phyloP scores from a whole-genome alignment of 2,113 vertebrate species.

The Pampusana beccarii region DNA sequence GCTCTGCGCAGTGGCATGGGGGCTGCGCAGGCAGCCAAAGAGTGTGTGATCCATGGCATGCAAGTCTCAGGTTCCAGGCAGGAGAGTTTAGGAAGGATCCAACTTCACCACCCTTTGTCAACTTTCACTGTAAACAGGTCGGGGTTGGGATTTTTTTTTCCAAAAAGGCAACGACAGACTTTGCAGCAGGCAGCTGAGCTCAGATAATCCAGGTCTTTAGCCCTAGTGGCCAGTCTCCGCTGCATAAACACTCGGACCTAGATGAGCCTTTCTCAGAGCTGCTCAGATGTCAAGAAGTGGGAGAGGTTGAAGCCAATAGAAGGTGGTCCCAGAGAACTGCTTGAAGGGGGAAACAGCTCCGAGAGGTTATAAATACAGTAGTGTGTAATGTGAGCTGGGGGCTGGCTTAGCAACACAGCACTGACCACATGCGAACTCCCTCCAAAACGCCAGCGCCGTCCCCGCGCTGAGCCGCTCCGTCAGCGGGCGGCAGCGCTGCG shows the following conservation, averaged over 20 bases:
- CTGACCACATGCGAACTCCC: conserved; percentile 92
- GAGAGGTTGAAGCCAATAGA: conserved; percentile 84
- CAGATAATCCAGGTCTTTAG: conserved; percentile 83
- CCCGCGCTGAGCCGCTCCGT: conserved; percentile 46
- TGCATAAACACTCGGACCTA: conserved; percentile 80
- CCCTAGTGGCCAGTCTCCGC: conserved; percentile 80
- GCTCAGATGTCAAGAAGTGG: conserved; percentile 85
- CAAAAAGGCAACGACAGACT: conserved; percentile 65
- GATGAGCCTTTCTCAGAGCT: conserved; percentile 79
- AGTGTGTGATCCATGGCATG: conserved; percentile 96
- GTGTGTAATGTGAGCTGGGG: conserved; percentile 99
- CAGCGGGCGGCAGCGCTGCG: conserved; percentile 42
- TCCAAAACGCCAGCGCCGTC: conserved; percentile 78
- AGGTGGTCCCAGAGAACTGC: conserved; percentile 90
- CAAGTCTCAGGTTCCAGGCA: conserved; percentile 76
- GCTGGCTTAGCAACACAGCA: conserved; percentile 90
- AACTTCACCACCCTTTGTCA: conserved; percentile 73
- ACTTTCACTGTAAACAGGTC: conserved; percentile 72
- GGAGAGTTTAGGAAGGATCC: conserved; percentile 70
- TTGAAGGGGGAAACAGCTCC: conserved; percentile 84
- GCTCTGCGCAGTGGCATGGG: conserved; percentile 90
- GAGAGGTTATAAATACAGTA: conserved; percentile 96
- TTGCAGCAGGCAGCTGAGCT: conserved; percentile 58
- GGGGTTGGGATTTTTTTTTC: conserved; percentile 31
- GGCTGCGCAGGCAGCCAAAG: conserved; percentile 97